Conservation (phyloP, 2,888 invertebrate species). For the Macropis europaea region DNA sequence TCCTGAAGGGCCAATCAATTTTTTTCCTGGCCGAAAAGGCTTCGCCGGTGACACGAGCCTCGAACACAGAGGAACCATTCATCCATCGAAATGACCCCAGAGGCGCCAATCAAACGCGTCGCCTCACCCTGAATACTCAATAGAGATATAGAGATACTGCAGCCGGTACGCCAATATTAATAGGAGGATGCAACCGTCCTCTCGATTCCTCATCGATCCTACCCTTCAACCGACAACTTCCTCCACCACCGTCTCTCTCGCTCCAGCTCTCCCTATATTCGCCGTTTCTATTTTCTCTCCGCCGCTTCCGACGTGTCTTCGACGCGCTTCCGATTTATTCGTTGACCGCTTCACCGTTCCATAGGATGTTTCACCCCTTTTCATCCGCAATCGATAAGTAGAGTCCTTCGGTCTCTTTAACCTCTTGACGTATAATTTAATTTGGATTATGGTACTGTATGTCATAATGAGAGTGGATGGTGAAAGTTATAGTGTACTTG, state of each 20-base stretch:
- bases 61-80: constrained; percentile 65
- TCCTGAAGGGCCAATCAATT: constrained; percentile 71
- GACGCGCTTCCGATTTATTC: no score
- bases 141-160: constrained; percentile 57
- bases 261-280: constrained; percentile 1
- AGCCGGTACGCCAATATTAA: constrained; percentile 54
- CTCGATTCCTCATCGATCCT: constrained; percentile 50
- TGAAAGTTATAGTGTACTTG: no score
- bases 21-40: constrained; percentile 58
- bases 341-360: no score
- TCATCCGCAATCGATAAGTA: no score
- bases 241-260: not conserved
- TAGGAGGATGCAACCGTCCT: constrained; percentile 47
- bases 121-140: constrained; percentile 66
- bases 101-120: constrained; percentile 68
- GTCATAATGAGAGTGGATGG: no score
- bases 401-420: no score
- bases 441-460: no score
- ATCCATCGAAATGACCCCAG: constrained; percentile 69
- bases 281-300: not conserved
- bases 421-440: no score
- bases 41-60: constrained; percentile 57
- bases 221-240: not conserved
- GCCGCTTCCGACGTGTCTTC: not conserved
- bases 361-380: no score